Evolutionary conservation across 2,797 vertebrate species (phyloP).

Genomic region (Champsocephalus gunnari): DNA sequence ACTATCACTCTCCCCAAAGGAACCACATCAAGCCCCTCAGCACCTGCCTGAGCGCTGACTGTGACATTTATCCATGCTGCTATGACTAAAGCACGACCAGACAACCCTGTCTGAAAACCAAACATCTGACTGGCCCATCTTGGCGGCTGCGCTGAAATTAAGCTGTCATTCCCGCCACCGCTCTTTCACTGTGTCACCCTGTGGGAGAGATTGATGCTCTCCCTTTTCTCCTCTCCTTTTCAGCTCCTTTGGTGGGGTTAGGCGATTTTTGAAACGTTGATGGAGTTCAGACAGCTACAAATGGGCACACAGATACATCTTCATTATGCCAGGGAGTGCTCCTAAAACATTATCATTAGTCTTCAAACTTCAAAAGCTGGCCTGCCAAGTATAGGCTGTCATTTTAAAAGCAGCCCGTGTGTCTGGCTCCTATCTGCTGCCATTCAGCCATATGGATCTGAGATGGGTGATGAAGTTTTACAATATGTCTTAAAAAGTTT

Average conservation of each 20-base stretch:
- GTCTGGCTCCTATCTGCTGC: slow-evolving; percentile 26
- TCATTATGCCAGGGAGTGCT: slow-evolving; percentile 71
- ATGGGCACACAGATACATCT: slow-evolving; percentile 70
- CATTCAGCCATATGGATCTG: slow-evolving; percentile 38
- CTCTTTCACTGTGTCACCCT: slow-evolving; percentile 59
- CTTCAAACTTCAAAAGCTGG: slow-evolving; percentile 49
- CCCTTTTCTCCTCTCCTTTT: slow-evolving; percentile 40
- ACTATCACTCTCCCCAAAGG: slow-evolving; percentile 69
- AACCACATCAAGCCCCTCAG: slow-evolving; percentile 64
- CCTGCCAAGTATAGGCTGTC: slow-evolving; percentile 33
- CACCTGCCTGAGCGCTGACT: slow-evolving; percentile 61
- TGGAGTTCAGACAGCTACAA: slow-evolving; percentile 74
- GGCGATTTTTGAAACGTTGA: slow-evolving; percentile 70
- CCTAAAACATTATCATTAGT: slow-evolving; percentile 74
- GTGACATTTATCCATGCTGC: slow-evolving; percentile 71
- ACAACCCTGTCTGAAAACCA: slow-evolving; percentile 66
- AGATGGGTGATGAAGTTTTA: slow-evolving; percentile 32
- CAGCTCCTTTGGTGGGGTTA: slow-evolving; percentile 57
- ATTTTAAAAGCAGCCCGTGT: slow-evolving; percentile 49
- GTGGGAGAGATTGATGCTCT: slow-evolving; percentile 64
- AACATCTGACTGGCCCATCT: slow-evolving; percentile 65
- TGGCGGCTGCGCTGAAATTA: slow-evolving; percentile 62
- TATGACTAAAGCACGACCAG: slow-evolving; percentile 65
- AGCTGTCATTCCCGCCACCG: slow-evolving; percentile 69
- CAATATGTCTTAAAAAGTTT: slow-evolving; percentile 32